Evolutionary conservation across 2,113 vertebrate genomes (phyloP).

Genomic region (Aphyosemion australe): DNA sequence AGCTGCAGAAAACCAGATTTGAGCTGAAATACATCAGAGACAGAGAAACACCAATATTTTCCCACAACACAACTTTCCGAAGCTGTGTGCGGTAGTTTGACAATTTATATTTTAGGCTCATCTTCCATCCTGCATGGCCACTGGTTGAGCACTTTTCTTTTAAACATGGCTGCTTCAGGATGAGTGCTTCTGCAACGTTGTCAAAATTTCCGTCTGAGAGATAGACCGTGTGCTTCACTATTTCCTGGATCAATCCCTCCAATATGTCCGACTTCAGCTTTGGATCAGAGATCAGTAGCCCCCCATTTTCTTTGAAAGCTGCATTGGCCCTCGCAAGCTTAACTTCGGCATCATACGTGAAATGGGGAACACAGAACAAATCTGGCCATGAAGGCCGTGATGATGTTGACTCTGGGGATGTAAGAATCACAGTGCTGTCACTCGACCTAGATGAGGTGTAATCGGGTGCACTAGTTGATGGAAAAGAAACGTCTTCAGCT

Average conservation of each 20-base stretch:
- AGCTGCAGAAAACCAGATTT: too few species aligned
- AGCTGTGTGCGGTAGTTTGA: constrained; percentile 26
- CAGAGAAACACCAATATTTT: too few species aligned
- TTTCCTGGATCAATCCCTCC: constrained; percentile 10
- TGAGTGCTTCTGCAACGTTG: constrained; percentile 23
- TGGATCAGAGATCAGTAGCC: constrained; percentile 13
- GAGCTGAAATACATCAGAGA: too few species aligned
- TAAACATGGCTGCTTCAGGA: constrained; percentile 27
- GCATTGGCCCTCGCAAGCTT: neutral
- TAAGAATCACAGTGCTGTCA: constrained; percentile 15
- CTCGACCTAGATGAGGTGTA: neutral
- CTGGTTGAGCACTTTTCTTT: constrained; percentile 1
- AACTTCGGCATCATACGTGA: constrained; percentile 10
- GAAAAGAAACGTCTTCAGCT: neutral
- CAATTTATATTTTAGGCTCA: constrained; percentile 31
- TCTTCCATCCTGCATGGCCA: constrained; percentile 14
- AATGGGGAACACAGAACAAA: constrained; percentile 12
- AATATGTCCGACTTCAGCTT: constrained; percentile 12
- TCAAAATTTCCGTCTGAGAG: constrained; percentile 7
- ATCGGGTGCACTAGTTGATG: constrained; percentile 3
- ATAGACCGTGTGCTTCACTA: constrained; percentile 20
- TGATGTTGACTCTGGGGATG: constrained; percentile 2
- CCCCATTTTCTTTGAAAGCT: constrained; percentile 8
- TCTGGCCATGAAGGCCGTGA: constrained; percentile 30
- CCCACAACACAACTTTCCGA: too few species aligned